Evolutionary conservation across 2,797 vertebrate species (phyloP), one percentile per base, ranked within the genome.

Genomic region (Onychomys leucogaster): DNA sequence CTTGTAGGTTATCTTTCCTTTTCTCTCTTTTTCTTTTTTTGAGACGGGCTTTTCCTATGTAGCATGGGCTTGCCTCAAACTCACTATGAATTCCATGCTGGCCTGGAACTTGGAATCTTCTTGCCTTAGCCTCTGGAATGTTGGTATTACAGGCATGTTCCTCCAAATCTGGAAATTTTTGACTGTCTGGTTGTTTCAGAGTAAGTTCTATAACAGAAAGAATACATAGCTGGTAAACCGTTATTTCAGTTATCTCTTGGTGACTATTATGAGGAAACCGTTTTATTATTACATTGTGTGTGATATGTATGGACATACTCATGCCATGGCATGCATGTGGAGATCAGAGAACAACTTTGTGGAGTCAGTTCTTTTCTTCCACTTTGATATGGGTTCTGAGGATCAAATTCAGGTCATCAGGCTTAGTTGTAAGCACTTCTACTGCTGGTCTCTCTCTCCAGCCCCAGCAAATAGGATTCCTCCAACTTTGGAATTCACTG

Each of bases 151-250:
- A 49, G 41, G 88, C 21, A 10, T 32, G 57, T 78, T 61, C 57
- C 32, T 65, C 75, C 88, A 90, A 65, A 46, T 14, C 59, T 29
- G 43, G 88, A 90, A 65, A 27, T 55, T 77, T 89, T 75, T 82
- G 25, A 91, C 25, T 78, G 82, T 55, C 19, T 94, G 23, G 12
- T 67, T 93, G 91, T 96, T 94, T 71, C 88, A 57, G 89, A n/a
- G 91, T 77, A 89, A 34, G 73, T 96, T 94, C 91, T 96, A 63
- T 43, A 91, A 91, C 4, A 95, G 14, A 97, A 96, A 91, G 25
- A 93, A 87, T 73, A 69, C 14, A 86, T 3, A 77, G 41, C 25
- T 92, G 43, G 16, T 95, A 92, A 94, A 76, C 57, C 88, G 73
- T 57, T 90, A 90, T 91, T 85, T 94, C 63, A 94, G 69, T 63